phyloP scores from a whole-genome alignment of 2,888 invertebrate species.

The Acleris emargana region DNA sequence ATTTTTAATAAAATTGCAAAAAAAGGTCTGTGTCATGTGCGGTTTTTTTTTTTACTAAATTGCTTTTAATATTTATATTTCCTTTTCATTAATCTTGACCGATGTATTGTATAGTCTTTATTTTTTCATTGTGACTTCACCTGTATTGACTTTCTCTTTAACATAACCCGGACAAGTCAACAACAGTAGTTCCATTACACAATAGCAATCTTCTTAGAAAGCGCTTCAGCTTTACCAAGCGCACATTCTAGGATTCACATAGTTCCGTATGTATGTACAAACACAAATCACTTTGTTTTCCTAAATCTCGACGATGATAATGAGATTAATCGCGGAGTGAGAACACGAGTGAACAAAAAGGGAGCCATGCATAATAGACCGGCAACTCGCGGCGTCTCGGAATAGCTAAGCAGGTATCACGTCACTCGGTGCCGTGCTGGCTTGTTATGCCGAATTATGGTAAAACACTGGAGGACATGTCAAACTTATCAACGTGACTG shows the following conservation, averaged over 20 bases:
- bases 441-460: slow-evolving; percentile 47
- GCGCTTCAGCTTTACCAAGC: too few species aligned
- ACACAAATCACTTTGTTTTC: slow-evolving; percentile 38
- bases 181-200: too few species aligned
- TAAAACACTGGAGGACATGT: background rate
- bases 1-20: too few species aligned
- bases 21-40: too few species aligned
- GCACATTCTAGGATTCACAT: slow-evolving; percentile 27
- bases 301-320: slow-evolving; percentile 24
- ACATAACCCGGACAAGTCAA: too few species aligned
- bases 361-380: slow-evolving; percentile 67
- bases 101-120: too few species aligned
- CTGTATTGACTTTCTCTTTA: too few species aligned
- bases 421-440: slow-evolving; percentile 51
- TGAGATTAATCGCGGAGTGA: slow-evolving; percentile 30
- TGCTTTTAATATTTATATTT: too few species aligned
- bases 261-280: slow-evolving; percentile 46
- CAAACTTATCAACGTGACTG: background rate
- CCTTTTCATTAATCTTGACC: too few species aligned
- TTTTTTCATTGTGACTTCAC: too few species aligned
- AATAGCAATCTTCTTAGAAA: too few species aligned
- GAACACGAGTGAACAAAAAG: slow-evolving; percentile 53
- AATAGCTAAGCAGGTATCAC: slow-evolving; percentile 71
- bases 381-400: slow-evolving; percentile 64
- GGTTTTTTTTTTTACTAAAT: too few species aligned